Evolutionary conservation across 2,797 vertebrate genomes (phyloP).

Genomic region (Alfaro cultratus): DNA sequence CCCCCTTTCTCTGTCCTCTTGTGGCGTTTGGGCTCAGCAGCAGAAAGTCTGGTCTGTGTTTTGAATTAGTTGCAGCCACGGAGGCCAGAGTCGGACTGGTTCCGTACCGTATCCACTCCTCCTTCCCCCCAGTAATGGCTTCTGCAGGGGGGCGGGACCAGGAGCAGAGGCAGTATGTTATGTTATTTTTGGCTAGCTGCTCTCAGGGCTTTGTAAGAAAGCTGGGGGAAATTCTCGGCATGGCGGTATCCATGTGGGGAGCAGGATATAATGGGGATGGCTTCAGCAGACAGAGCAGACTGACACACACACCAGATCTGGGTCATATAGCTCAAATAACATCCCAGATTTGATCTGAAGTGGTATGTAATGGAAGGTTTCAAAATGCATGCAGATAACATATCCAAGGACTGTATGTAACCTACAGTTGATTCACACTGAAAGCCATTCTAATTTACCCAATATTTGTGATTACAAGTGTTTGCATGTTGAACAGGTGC

Average conservation of each 20-base stretch:
- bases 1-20: constrained; percentile 46
- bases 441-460: background rate
- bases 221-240: constrained; percentile 76
- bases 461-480: background rate
- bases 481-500: constrained; percentile 1
- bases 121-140: constrained; percentile 66
- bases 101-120: constrained; percentile 54
- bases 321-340: constrained; percentile 59
- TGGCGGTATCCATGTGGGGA: constrained; percentile 77
- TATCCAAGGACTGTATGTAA: constrained; percentile 1
- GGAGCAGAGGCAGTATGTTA: constrained; percentile 69
- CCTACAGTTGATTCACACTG: background rate
- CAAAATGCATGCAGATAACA: constrained; percentile 6
- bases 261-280: constrained; percentile 71
- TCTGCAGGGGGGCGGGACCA: constrained; percentile 67
- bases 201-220: constrained; percentile 78
- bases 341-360: constrained; percentile 28
- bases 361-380: constrained; percentile 24
- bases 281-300: constrained; percentile 58
- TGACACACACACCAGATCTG: constrained; percentile 50
- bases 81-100: constrained; percentile 63
- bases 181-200: constrained; percentile 81
- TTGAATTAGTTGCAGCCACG: constrained; percentile 75
- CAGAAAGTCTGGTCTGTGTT: constrained; percentile 71
- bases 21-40: constrained; percentile 42